Conservation (phyloP, 2,113 vertebrate species). For the Plecturocebus donacophilus region DNA sequence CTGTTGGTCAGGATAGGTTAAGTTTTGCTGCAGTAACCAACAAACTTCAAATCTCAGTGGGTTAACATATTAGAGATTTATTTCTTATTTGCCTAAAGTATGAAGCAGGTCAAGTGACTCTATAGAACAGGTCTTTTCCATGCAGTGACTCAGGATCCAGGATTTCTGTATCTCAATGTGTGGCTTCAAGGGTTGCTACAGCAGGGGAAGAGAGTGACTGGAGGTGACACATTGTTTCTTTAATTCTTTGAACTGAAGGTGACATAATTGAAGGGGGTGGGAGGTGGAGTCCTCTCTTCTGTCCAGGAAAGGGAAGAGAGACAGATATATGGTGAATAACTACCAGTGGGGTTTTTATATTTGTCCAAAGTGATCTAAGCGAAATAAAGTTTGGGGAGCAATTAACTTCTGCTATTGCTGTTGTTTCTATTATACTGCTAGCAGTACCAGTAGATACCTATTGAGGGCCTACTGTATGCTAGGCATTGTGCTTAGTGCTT, state of each 20-base stretch:
- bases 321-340: not conserved
- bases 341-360: not conserved
- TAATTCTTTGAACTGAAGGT: not conserved
- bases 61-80: not conserved
- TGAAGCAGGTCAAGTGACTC: not conserved
- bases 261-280: not conserved
- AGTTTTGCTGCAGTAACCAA: not conserved
- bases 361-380: not conserved
- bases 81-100: constrained; percentile 8
- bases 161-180: not conserved
- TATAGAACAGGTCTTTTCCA: not conserved
- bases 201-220: not conserved
- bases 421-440: not conserved
- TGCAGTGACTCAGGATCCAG: not conserved
- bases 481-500: not conserved
- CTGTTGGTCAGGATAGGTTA: not conserved
- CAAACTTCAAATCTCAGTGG: not conserved
- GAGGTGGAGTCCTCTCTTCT: not conserved
- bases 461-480: not conserved
- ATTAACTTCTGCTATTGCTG: not conserved
- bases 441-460: not conserved
- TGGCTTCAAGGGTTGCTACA: not conserved
- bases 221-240: not conserved
- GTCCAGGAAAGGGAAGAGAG: not conserved
- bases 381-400: not conserved